Evolutionary conservation across 2,888 invertebrate genomes (phyloP).

Genomic region (Himalopsyche anomala): DNA sequence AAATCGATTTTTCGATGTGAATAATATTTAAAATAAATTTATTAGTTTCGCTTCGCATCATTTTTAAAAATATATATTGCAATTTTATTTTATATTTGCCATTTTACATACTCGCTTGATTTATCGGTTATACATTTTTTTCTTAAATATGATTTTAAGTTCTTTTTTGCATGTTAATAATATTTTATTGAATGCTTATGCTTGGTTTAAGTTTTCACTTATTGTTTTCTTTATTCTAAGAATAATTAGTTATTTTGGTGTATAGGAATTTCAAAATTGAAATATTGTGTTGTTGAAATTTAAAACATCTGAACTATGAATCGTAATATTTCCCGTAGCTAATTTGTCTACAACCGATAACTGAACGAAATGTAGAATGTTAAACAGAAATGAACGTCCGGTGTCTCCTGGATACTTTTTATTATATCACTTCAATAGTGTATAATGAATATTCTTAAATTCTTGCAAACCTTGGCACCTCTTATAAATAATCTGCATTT

Average conservation of each 20-base stretch:
- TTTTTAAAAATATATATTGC: not conserved
- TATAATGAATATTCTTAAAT: not conserved
- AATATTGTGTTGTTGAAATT: not conserved
- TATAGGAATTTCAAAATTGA: slow-evolving; percentile 14
- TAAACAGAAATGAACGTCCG: not conserved
- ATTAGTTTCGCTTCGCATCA: too few relatives aligned
- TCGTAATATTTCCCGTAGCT: slow-evolving; percentile 16
- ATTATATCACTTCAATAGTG: not conserved
- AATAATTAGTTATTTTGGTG: slow-evolving; percentile 38
- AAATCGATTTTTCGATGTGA: too few relatives aligned
- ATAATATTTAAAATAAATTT: too few relatives aligned
- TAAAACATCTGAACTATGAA: not conserved
- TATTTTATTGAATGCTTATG: slow-evolving; percentile 22
- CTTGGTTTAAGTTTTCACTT: slow-evolving; percentile 25
- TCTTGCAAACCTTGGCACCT: slow-evolving; percentile 13
- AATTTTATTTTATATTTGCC: not conserved
- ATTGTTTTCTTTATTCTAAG: slow-evolving; percentile 7
- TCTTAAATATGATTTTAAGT: not conserved
- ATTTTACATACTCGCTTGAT: not conserved
- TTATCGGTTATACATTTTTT: not conserved
- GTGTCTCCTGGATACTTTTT: not conserved
- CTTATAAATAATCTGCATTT: slow-evolving; percentile 52
- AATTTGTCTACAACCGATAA: not conserved
- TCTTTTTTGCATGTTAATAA: not conserved
- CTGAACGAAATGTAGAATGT: not conserved